Conservation (phyloP, 2,113 vertebrate genomes). For the Hirundichthys speculiger region DNA sequence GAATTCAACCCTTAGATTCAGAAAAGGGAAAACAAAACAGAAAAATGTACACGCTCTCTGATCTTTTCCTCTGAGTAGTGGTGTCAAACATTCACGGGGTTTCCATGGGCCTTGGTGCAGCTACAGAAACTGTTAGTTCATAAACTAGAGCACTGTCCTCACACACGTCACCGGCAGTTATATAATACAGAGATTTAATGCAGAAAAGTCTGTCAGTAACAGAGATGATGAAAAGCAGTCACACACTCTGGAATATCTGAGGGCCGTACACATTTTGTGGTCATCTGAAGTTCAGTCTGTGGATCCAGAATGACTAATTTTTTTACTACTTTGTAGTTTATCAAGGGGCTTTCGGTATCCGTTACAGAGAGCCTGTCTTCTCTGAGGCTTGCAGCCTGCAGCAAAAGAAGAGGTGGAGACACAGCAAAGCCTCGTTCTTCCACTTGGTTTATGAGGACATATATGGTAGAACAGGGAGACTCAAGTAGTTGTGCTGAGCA, state of each 20-base stretch:
- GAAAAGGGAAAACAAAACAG: too few relatives aligned
- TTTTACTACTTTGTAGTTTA: background rate
- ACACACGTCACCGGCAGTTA: constrained; percentile 20
- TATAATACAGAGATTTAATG: constrained; percentile 22
- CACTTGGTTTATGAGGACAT: too few relatives aligned
- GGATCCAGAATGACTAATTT: background rate
- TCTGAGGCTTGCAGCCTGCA: background rate
- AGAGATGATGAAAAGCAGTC: constrained; percentile 2
- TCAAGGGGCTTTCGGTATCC: background rate
- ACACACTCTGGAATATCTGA: constrained; percentile 8
- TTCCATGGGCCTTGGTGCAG: too few relatives aligned
- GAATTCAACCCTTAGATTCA: too few relatives aligned
- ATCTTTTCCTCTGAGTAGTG: too few relatives aligned
- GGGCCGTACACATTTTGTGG: background rate
- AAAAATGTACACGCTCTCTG: too few relatives aligned
- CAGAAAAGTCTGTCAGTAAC: background rate
- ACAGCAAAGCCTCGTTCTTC: too few relatives aligned
- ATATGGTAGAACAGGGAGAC: too few relatives aligned
- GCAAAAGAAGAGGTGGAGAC: too few relatives aligned
- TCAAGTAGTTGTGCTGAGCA: too few relatives aligned
- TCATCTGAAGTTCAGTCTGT: background rate
- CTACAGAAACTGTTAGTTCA: too few relatives aligned
- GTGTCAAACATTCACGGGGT: too few relatives aligned
- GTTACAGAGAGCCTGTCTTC: constrained; percentile 16
- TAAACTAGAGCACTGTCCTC: background rate